Conservation (phyloP, 64 coral and sea anemone species). For the Acropora yongei region DNA sequence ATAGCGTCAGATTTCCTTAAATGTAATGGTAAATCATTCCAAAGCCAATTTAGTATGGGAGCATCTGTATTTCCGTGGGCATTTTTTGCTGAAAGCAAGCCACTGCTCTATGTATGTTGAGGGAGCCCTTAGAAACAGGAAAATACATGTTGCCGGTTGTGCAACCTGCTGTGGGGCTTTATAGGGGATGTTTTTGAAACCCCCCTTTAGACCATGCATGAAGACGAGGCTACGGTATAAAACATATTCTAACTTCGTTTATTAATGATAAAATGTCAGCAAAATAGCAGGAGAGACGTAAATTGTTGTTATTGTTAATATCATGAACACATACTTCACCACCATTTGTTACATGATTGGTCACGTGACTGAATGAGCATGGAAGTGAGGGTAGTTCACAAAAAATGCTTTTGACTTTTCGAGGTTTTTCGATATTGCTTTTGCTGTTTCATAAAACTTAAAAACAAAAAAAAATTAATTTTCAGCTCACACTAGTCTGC, state of each 20-base stretch:
- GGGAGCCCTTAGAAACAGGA: conserved; percentile 55
- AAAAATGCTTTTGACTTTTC: conserved; percentile 35
- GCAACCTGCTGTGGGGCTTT: conserved; percentile 7
- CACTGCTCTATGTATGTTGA: conserved; percentile 60
- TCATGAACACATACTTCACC: conserved; percentile 48
- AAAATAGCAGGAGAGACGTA: conserved; percentile 37
- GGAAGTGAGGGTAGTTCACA: conserved; percentile 40
- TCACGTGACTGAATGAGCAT: conserved; percentile 55
- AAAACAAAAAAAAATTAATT: not conserved
- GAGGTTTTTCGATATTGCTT: not conserved
- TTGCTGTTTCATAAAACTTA: not conserved
- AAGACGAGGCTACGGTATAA: conserved; percentile 68
- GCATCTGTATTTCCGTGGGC: conserved; percentile 60
- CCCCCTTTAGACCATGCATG: conserved; percentile 50
- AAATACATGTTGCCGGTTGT: conserved; percentile 61
- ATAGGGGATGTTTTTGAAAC: conserved; percentile 39
- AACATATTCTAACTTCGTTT: conserved; percentile 44
- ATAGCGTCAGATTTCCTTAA: no score
- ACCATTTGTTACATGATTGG: conserved; percentile 32
- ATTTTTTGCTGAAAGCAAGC: conserved; percentile 61
- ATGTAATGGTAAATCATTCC: no score
- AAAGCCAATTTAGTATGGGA: conserved; percentile 61
- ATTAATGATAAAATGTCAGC: conserved; percentile 54
- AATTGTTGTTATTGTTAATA: conserved; percentile 21
- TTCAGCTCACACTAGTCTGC: not conserved